Conservation (phyloP, 2,888 invertebrate genomes). For the Pimpla rufipes region DNA sequence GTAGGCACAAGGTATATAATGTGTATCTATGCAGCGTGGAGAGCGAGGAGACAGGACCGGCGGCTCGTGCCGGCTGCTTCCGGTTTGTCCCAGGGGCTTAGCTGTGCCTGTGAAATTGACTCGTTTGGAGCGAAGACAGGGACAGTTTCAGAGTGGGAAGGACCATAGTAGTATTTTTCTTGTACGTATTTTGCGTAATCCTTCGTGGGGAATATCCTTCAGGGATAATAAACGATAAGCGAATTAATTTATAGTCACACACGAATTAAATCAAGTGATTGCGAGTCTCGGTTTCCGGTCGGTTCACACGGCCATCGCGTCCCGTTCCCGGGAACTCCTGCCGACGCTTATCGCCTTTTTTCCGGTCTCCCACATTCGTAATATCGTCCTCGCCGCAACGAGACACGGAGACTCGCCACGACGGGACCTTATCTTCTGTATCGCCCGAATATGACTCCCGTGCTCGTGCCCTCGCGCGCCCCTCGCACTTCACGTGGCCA, state of each 20-base stretch:
- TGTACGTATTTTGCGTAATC: too few relatives aligned
- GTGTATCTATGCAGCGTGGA: slow-evolving; percentile 8
- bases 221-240: background rate
- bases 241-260: slow-evolving; percentile 34
- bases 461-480: slow-evolving; percentile 38
- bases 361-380: slow-evolving; percentile 74
- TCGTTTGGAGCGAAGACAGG: slow-evolving; percentile 16
- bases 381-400: slow-evolving; percentile 59
- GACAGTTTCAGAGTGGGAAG: background rate
- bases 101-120: slow-evolving; percentile 39
- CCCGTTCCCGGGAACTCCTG: slow-evolving; percentile 22
- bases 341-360: slow-evolving; percentile 62
- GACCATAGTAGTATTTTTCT: slow-evolving; percentile 16
- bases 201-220: too few relatives aligned
- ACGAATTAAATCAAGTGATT: slow-evolving; percentile 44
- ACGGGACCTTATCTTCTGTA: slow-evolving; percentile 71
- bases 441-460: slow-evolving; percentile 65
- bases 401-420: slow-evolving; percentile 52
- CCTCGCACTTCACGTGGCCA: slow-evolving; percentile 21
- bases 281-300: slow-evolving; percentile 45
- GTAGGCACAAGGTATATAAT: slow-evolving; percentile 18
- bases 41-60: slow-evolving; percentile 17
- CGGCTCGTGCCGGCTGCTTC: slow-evolving; percentile 82
- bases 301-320: slow-evolving; percentile 60
- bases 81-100: slow-evolving; percentile 72